Evolutionary conservation across 1,140 invertebrate genomes (phyloP).

Genomic region (Holcopasites calliopsidis): DNA sequence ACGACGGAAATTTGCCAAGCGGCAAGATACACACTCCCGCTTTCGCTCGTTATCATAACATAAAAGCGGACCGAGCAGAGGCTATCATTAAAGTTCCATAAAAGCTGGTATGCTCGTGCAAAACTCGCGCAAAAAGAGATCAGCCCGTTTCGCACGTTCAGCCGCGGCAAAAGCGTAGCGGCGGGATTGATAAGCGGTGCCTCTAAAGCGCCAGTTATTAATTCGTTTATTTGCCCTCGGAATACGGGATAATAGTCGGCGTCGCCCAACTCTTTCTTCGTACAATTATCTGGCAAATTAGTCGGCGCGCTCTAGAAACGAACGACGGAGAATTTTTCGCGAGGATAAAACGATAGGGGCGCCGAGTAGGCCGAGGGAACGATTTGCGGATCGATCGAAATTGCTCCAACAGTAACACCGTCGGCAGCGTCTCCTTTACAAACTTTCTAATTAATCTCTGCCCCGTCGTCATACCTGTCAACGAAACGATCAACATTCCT

Average conservation of each 20-base stretch:
- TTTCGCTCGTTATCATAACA: slow-evolving; percentile 52
- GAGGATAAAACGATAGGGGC: too few species aligned
- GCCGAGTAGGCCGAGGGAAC: too few species aligned
- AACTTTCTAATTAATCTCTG: neutral
- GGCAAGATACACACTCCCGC: neutral
- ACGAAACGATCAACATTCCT: slow-evolving; percentile 42
- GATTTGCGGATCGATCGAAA: neutral
- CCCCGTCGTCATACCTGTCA: slow-evolving; percentile 27
- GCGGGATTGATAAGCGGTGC: neutral
- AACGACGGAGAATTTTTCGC: too few species aligned
- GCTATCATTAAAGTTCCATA: slow-evolving; percentile 56
- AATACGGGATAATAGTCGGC: neutral
- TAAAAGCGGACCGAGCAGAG: slow-evolving; percentile 26
- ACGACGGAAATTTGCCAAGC: slow-evolving; percentile 29
- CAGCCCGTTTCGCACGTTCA: slow-evolving; percentile 41
- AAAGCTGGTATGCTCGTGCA: slow-evolving; percentile 23
- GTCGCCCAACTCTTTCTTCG: neutral
- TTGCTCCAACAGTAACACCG: neutral
- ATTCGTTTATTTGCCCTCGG: neutral
- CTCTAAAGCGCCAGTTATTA: neutral
- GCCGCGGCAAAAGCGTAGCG: slow-evolving; percentile 4
- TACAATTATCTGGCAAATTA: too few species aligned
- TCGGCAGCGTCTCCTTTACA: neutral
- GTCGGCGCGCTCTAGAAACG: neutral
- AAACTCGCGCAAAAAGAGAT: slow-evolving; percentile 37